These are phyloP conservation scores for Mesaphorura yosii DNA, from an alignment of 1,140 invertebrate species.

Conservation along the genomic window DNA sequence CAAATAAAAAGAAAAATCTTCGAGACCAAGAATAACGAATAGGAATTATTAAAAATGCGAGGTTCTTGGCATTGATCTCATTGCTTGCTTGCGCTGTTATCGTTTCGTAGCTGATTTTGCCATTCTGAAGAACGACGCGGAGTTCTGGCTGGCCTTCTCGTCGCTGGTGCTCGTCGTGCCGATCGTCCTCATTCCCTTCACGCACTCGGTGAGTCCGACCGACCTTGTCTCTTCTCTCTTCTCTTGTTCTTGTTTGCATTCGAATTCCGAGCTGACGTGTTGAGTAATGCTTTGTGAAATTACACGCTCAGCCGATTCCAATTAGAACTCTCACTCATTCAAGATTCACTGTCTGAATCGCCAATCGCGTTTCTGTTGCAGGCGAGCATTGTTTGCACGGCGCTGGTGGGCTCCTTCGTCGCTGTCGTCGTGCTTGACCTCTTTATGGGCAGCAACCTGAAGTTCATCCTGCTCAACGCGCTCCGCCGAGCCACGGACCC, in stretches of 20 bases:
- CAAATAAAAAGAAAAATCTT: no score
- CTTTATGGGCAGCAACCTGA: slow-evolving; percentile 50
- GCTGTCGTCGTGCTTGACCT: slow-evolving; percentile 50
- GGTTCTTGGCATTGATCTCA: no score
- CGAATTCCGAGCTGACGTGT: not conserved
- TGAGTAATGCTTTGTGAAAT: not conserved
- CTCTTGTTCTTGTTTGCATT: no score
- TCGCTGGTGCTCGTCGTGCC: slow-evolving; percentile 42
- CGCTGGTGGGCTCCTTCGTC: slow-evolving; percentile 51
- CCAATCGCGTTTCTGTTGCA: slow-evolving; percentile 28
- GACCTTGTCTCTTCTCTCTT: no score
- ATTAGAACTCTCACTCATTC: slow-evolving; percentile 5
- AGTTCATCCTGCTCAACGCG: slow-evolving; percentile 56
- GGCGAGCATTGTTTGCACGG: slow-evolving; percentile 50
- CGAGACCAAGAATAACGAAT: no score
- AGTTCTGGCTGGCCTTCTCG: slow-evolving; percentile 51
- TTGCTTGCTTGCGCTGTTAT: no score
- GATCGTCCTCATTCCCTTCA: slow-evolving; percentile 41
- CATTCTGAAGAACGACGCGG: slow-evolving; percentile 44
- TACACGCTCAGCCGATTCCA: not conserved
- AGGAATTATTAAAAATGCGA: no score
- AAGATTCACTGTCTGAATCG: slow-evolving; percentile 7
- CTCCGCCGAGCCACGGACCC: slow-evolving; percentile 46
- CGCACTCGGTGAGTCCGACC: slow-evolving; percentile 34
- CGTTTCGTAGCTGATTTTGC: slow-evolving; percentile 43